These are phyloP conservation scores for Palythoa heliodiscus DNA, from an alignment of 92 coral and sea anemone species.

Conservation along the genomic window DNA sequence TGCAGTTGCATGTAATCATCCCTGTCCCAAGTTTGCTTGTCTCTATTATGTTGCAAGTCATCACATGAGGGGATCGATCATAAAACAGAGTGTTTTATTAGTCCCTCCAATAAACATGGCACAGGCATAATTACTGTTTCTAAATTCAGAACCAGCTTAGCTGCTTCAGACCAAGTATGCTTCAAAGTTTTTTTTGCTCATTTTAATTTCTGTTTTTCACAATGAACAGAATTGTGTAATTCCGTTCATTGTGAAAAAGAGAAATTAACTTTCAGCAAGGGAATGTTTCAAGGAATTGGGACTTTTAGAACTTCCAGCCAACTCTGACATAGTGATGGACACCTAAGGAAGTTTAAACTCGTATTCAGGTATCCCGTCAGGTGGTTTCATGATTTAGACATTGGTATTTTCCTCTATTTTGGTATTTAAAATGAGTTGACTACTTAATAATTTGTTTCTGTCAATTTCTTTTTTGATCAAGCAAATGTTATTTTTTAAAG, in stretches of 20 bases:
- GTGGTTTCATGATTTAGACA: no score
- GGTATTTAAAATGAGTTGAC: not conserved
- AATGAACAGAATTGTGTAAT: conserved; percentile 34
- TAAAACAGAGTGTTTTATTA: conserved; percentile 51
- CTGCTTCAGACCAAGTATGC: conserved; percentile 50
- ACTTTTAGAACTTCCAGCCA: not conserved
- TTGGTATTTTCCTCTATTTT: no score
- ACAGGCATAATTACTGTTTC: conserved; percentile 47
- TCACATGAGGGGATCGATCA: conserved; percentile 32
- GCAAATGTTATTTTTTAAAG: no score
- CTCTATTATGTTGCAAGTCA: conserved; percentile 39
- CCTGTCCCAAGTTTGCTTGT: conserved; percentile 40
- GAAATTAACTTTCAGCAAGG: conserved; percentile 35
- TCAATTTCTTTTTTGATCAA: no score
- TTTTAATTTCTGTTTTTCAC: conserved; percentile 45
- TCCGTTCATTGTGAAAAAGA: conserved; percentile 36
- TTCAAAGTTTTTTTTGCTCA: conserved; percentile 45
- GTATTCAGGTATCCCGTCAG: no score
- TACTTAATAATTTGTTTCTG: no score
- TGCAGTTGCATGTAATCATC: conserved; percentile 39
- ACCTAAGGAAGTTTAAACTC: no score
- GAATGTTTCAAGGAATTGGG: conserved; percentile 33
- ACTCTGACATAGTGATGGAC: conserved; percentile 24
- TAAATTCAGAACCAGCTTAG: conserved; percentile 40
- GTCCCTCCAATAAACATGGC: conserved; percentile 43